Evolutionary conservation across 2,113 vertebrate genomes (phyloP).

Genomic region (Phrynocephalus versicolor): DNA sequence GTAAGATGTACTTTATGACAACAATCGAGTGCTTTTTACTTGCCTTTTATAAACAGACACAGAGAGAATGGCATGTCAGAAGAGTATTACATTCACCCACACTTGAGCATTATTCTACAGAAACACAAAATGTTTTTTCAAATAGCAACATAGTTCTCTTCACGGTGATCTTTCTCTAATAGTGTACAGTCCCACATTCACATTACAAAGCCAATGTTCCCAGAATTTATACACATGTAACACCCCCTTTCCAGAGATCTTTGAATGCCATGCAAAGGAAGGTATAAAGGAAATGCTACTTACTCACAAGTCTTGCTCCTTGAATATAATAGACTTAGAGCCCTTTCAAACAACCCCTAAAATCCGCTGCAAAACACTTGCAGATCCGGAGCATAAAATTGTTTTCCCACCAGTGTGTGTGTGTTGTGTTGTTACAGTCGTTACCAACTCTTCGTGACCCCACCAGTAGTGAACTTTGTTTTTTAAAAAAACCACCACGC

Average conservation of each 20-base stretch:
- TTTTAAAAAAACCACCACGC: too few species aligned
- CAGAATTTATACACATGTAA: background rate
- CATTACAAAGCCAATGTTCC: background rate
- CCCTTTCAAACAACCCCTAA: too few species aligned
- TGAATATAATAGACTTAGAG: background rate
- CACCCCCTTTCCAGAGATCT: background rate
- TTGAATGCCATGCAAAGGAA: background rate
- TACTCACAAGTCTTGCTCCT: background rate
- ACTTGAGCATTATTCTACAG: background rate
- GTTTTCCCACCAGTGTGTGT: too few species aligned
- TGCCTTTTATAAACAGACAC: conserved; percentile 11
- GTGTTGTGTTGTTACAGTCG: too few species aligned
- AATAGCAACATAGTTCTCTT: background rate
- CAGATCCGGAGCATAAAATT: too few species aligned
- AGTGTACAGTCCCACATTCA: background rate
- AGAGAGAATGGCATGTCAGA: background rate
- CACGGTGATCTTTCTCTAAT: background rate
- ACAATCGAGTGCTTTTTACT: conserved; percentile 1
- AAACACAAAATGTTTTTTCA: background rate
- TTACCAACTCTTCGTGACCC: too few species aligned
- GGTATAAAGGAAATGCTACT: background rate
- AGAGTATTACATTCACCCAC: background rate
- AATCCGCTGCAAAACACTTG: too few species aligned
- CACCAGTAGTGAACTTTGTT: too few species aligned
- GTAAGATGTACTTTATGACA: background rate